Conservation (phyloP, 1,140 invertebrate genomes). For the Brachionus koreanus region DNA sequence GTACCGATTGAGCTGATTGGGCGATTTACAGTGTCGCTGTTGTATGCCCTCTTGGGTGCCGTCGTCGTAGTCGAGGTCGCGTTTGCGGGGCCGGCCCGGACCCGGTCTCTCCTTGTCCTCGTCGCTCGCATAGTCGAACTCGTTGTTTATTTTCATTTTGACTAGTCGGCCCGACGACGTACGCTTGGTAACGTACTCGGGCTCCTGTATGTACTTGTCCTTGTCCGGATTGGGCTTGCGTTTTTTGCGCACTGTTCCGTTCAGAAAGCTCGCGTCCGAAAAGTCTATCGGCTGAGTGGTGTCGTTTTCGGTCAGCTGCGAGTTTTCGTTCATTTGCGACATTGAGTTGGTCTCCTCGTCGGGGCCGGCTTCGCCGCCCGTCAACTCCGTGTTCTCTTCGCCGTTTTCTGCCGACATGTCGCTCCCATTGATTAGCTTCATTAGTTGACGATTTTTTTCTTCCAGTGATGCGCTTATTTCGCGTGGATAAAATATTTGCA, state of each 20-base stretch:
- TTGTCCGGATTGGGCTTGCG: slow-evolving; percentile 4
- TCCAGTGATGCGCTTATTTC: slow-evolving; percentile 39
- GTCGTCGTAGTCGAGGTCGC: slow-evolving; percentile 7
- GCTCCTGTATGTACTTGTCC: slow-evolving; percentile 43
- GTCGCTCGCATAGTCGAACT: slow-evolving; percentile 30
- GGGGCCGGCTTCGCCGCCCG: not conserved
- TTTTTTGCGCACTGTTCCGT: not conserved
- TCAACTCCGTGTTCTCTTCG: not conserved
- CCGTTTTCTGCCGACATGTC: not conserved
- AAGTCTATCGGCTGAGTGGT: not conserved
- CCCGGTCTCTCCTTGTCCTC: not conserved
- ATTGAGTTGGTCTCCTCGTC: not conserved
- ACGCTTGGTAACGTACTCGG: slow-evolving; percentile 28
- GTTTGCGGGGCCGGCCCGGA: not conserved
- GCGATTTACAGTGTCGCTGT: not conserved
- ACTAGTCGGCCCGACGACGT: slow-evolving; percentile 35
- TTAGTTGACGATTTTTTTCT: slow-evolving; percentile 35
- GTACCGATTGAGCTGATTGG: not conserved
- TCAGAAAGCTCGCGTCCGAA: not conserved
- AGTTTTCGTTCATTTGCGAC: not conserved
- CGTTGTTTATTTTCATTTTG: slow-evolving; percentile 42
- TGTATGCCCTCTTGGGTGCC: slow-evolving; percentile 20
- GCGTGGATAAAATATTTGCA: slow-evolving; percentile 39
- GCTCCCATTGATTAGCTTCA: slow-evolving; percentile 15
- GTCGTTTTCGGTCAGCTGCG: not conserved